Evolutionary conservation across 2,113 vertebrate genomes (phyloP).

Genomic region (Salminus brasiliensis): DNA sequence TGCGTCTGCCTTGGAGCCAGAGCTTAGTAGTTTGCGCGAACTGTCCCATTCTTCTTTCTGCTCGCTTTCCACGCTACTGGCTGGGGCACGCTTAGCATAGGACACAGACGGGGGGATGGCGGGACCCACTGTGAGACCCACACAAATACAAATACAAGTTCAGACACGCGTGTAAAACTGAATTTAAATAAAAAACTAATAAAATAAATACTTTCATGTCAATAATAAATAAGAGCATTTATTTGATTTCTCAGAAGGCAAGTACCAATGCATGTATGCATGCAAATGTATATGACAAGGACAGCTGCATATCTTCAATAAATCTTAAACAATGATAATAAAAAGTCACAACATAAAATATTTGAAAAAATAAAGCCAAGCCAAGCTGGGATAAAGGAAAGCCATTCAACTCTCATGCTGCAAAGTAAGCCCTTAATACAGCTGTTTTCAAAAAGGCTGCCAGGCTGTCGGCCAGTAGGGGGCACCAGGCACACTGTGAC

Average conservation of each 20-base stretch:
- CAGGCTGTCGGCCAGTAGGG: constrained; percentile 66
- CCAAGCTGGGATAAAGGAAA: constrained; percentile 58
- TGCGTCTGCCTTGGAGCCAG: constrained; percentile 87
- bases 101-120: constrained; percentile 88
- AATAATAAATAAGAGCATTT: too few relatives aligned
- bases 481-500: constrained; percentile 61
- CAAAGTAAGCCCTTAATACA: constrained; percentile 58
- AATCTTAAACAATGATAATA: too few relatives aligned
- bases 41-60: constrained; percentile 92
- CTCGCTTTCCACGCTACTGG: constrained; percentile 89
- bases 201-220: too few relatives aligned
- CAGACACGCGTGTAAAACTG: too few relatives aligned
- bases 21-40: constrained; percentile 84
- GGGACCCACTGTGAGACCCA: constrained; percentile 81
- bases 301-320: too few relatives aligned
- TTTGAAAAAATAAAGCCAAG: constrained; percentile 35
- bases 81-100: constrained; percentile 89
- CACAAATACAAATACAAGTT: not conserved
- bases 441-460: constrained; percentile 61
- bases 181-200: too few relatives aligned
- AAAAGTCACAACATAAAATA: not conserved
- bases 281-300: too few relatives aligned
- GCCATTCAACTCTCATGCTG: constrained; percentile 53
- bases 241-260: too few relatives aligned
- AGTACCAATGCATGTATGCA: too few relatives aligned